Base-by-base conservation (phyloP, 2,113 vertebrate genomes). In the Daubentonia madagascariensis region DNA sequence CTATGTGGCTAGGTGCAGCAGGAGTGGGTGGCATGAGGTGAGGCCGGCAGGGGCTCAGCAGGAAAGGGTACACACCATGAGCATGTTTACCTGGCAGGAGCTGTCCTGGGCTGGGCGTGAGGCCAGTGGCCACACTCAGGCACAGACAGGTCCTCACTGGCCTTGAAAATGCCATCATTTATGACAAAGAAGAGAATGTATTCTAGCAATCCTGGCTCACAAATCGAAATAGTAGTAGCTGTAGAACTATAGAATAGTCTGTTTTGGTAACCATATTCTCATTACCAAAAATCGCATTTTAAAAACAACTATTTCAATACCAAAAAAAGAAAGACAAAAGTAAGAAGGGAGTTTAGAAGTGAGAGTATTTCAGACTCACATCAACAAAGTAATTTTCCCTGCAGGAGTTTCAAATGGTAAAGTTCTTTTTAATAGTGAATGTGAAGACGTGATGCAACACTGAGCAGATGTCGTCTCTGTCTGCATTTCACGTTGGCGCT, bases 221-320 rank as follows among this genome's bases (percentile, higher is more conserved):
- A 61, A 63, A 30, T 75, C 50, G 48, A 63, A 35, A 8, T 10
- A 67, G 30, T 40, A 73, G 50, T 32, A 48, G 40, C 67, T 75
- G 8, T 16, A 81, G 57, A 95, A 57, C 20, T 9, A 1, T 12
- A 88, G 16, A 40, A 54, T 43, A 54, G 65, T 6, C 50, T 75
- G 0, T 45, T 73, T 67, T 54, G 72, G 22, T 79, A 72, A 65
- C 65, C 35, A 63, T 85, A 5, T 81, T 85, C 45, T 95, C 48
- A 72, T 80, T 83, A 79, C n/a, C 50, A 91, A 45, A 88, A 73
- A 63, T 90, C 45, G 68, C 28, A 67, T 83, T 92, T 83, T 81
- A 67, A 88, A 68, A 91, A 40, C 32, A 52, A 32, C 17, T 35
- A 43, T 59, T 92, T 84, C 3, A 80, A 9, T 43, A 54, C 32